A percentile compares a stretch with the other conserved stretches of the same genome.
phyloP scores from a whole-genome alignment of 2,888 invertebrate genomes.

The Noctuana brunneofusca region DNA sequence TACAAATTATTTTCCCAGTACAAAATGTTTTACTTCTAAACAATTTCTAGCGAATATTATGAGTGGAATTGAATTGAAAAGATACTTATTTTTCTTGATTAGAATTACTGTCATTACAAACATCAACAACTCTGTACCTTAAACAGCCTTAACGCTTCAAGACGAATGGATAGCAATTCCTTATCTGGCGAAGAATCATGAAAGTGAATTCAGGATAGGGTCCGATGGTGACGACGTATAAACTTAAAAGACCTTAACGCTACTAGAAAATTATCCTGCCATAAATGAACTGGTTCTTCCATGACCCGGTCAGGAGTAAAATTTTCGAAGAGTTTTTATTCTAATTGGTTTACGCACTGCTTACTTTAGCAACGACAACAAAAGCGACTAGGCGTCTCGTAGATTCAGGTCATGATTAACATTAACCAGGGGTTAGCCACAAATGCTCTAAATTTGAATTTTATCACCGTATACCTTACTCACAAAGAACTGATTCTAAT shows the following conservation, averaged over 20 bases:
- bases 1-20: not conserved
- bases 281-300: conserved; percentile 1
- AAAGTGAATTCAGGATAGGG: not conserved
- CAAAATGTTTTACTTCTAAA: not conserved
- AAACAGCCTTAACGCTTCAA: too few species aligned
- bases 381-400: conserved; percentile 34
- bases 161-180: too few species aligned
- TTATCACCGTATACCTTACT: conserved; percentile 19
- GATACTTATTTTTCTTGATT: too few species aligned
- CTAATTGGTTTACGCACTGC: conserved; percentile 18
- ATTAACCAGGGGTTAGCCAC: conserved; percentile 28
- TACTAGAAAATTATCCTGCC: not conserved
- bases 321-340: not conserved
- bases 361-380: conserved; percentile 18
- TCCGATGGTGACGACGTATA: not conserved
- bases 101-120: too few species aligned
- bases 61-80: not conserved
- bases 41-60: not conserved
- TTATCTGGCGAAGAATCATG: not conserved
- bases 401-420: conserved; percentile 39
- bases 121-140: too few species aligned
- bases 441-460: conserved; percentile 25
- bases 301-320: not conserved
- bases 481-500: conserved; percentile 21
- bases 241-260: not conserved